Evolutionary conservation across 1,140 invertebrate genomes (phyloP).

Genomic region (Drosophila cardini): DNA sequence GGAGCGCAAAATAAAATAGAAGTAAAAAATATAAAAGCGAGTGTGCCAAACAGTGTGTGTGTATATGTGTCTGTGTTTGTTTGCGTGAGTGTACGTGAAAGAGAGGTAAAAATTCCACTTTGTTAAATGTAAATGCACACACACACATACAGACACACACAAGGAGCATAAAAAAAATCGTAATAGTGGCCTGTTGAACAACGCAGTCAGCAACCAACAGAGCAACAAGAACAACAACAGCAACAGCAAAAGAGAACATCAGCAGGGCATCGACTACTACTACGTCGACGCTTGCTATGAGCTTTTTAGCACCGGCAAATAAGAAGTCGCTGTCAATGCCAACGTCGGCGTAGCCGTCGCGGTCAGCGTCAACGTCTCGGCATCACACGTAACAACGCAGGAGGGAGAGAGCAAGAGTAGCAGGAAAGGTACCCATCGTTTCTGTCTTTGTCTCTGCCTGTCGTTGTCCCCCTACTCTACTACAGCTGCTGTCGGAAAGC

Average conservation of each 20-base stretch:
- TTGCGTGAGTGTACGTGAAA: constrained; percentile 20
- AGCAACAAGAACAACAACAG: constrained; percentile 22
- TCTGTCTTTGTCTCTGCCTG: constrained; percentile 13
- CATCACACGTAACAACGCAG: constrained; percentile 2
- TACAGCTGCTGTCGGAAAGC: constrained; percentile 19
- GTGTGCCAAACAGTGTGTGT: constrained; percentile 10
- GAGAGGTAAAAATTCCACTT: constrained; percentile 62
- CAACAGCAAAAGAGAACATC: constrained; percentile 30
- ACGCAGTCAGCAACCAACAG: constrained; percentile 59
- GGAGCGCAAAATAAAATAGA: constrained; percentile 20
- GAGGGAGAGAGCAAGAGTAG: constrained; percentile 17
- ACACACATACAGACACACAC: neutral
- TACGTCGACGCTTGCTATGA: constrained; percentile 6
- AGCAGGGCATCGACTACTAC: neutral
- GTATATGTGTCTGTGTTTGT: neutral
- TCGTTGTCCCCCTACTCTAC: neutral
- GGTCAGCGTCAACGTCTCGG: neutral
- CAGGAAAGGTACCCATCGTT: constrained; percentile 8
- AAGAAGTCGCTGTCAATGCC: constrained; percentile 32
- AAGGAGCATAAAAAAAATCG: constrained; percentile 49
- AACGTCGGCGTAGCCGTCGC: constrained; percentile 20
- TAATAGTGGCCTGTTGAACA: constrained; percentile 80
- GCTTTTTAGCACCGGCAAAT: constrained; percentile 58
- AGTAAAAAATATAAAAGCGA: constrained; percentile 28
- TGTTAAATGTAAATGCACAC: constrained; percentile 59